Percentiles rank a stretch among this genome's conserved stretches.
Evolutionary conservation across 2,797 vertebrate species (phyloP).

Genomic region (Rhinella marina): DNA sequence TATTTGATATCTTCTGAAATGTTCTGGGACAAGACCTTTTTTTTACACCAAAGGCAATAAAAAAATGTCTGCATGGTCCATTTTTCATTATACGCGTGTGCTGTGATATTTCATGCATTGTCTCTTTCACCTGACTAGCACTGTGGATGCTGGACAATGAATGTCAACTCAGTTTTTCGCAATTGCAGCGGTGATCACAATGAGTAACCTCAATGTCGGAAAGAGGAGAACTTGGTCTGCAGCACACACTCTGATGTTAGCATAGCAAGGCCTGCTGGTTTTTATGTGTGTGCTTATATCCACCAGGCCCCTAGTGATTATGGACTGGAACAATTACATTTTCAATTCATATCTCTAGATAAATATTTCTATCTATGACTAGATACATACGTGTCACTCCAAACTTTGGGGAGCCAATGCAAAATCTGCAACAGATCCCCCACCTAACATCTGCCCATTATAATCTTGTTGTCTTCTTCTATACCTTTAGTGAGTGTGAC

Average conservation of each 20-base stretch:
- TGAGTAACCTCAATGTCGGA: constrained; percentile 15
- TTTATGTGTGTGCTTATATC: too few species aligned
- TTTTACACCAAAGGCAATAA: constrained; percentile 43
- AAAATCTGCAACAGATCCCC: not conserved
- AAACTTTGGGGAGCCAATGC: not conserved
- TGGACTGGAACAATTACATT: not conserved
- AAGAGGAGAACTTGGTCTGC: constrained; percentile 27
- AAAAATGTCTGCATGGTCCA: constrained; percentile 29
- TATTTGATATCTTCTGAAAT: not conserved
- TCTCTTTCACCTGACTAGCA: constrained; percentile 52
- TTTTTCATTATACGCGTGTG: constrained; percentile 54
- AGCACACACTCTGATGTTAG: not conserved
- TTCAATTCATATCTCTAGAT: not conserved
- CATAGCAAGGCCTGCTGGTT: not conserved
- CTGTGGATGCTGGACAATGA: constrained; percentile 44
- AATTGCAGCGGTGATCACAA: constrained; percentile 25
- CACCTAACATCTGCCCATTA: not conserved
- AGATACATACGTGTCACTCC: not conserved
- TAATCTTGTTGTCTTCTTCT: not conserved
- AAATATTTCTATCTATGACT: not conserved
- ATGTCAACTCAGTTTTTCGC: constrained; percentile 47
- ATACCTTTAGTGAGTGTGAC: not conserved
- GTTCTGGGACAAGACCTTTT: constrained; percentile 29
- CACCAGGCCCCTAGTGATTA: too few species aligned
- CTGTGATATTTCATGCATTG: constrained; percentile 58